Conservation (phyloP, 1,140 invertebrate species). For the Penaeus vannamei region DNA sequence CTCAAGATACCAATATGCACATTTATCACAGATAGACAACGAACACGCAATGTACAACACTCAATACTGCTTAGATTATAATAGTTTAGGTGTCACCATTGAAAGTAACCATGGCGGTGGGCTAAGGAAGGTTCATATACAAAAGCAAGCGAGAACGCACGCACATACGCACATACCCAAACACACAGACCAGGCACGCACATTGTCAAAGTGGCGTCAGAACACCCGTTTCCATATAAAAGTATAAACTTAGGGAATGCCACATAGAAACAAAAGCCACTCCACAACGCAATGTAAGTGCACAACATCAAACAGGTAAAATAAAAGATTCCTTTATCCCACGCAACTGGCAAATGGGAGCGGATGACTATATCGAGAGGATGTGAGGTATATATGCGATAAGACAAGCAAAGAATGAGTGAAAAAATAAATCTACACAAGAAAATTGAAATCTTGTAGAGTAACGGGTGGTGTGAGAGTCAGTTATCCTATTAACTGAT, state of each 20-base stretch:
- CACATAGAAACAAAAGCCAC: constrained; percentile 16
- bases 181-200: constrained; percentile 6
- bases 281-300: constrained; percentile 34
- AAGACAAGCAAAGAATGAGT: too few species aligned
- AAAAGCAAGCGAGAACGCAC: constrained; percentile 2
- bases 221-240: constrained; percentile 62
- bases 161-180: constrained; percentile 28
- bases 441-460: too few species aligned
- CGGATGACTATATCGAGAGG: neutral
- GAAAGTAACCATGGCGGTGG: constrained; percentile 5
- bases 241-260: constrained; percentile 57
- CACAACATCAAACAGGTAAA: constrained; percentile 56
- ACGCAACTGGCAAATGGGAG: neutral
- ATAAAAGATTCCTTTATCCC: constrained; percentile 29
- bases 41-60: constrained; percentile 8
- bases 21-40: constrained; percentile 34
- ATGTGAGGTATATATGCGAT: neutral
- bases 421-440: too few species aligned
- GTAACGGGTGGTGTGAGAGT: too few species aligned
- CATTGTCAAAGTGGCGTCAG: constrained; percentile 28
- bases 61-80: constrained; percentile 25
- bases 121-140: neutral
- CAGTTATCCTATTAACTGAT: too few species aligned
- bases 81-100: constrained; percentile 3
- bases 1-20: constrained; percentile 6